Evolutionary conservation across 2,113 vertebrate species (phyloP).

Genomic region (Cavia aperea): DNA sequence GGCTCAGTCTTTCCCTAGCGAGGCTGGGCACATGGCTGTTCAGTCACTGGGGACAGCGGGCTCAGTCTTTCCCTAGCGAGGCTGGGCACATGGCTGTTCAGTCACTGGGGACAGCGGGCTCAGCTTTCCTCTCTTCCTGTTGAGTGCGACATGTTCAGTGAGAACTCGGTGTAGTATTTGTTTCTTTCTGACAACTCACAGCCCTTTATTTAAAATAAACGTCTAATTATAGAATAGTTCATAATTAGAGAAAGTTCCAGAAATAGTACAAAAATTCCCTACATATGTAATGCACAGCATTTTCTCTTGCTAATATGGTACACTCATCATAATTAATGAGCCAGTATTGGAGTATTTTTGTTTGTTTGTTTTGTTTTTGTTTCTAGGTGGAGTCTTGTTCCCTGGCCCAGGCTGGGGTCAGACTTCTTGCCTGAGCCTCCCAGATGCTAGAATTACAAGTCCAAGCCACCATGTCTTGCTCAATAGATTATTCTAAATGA

Average conservation of each 20-base stretch:
- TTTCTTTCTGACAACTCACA: background rate
- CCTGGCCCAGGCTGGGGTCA: too few species aligned
- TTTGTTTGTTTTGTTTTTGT: background rate
- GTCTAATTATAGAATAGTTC: constrained; percentile 23
- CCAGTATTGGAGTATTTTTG: background rate
- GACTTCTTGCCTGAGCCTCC: background rate
- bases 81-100: background rate
- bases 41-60: background rate
- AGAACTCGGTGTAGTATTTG: background rate
- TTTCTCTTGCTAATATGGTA: background rate
- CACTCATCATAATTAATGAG: background rate
- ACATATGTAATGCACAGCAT: background rate
- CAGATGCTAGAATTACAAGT: background rate
- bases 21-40: background rate
- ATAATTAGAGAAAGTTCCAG: background rate
- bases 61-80: background rate
- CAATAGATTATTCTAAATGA: background rate
- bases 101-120: background rate
- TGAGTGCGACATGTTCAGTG: background rate
- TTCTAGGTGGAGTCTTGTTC: background rate
- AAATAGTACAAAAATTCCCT: background rate
- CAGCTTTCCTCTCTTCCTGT: background rate
- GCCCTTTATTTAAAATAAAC: background rate
- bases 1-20: background rate
- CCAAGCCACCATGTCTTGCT: background rate